phyloP scores from a whole-genome alignment of 1,140 invertebrate genomes.

The Micrasema longulum region DNA sequence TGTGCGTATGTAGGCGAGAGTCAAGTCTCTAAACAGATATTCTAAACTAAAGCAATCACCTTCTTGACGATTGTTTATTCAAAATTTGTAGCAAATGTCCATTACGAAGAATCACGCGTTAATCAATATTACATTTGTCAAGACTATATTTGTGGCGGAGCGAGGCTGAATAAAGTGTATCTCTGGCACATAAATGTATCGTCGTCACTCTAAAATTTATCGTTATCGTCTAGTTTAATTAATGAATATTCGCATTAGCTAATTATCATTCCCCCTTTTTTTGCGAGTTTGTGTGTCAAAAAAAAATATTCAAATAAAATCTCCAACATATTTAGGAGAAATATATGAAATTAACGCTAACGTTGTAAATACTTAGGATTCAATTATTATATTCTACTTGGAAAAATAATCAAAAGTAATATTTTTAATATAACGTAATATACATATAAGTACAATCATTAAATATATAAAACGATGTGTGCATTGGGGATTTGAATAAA shows the following conservation, averaged over 20 bases:
- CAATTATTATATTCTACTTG: constrained; percentile 33
- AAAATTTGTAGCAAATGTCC: constrained; percentile 15
- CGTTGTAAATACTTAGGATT: constrained; percentile 30
- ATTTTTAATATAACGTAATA: constrained; percentile 37
- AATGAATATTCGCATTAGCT: constrained; percentile 35
- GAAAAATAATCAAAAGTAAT: constrained; percentile 42
- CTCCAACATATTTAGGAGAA: constrained; percentile 8
- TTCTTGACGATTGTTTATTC: constrained; percentile 47
- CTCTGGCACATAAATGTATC: neutral
- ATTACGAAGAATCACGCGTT: constrained; percentile 21
- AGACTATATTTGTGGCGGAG: too few relatives aligned
- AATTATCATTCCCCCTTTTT: constrained; percentile 29
- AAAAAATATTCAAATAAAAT: constrained; percentile 16
- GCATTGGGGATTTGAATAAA: too few relatives aligned
- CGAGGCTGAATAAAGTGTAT: too few relatives aligned
- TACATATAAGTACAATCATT: constrained; percentile 46
- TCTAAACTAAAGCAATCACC: constrained; percentile 54
- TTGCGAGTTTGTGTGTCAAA: constrained; percentile 44
- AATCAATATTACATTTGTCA: too few relatives aligned
- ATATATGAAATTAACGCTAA: constrained; percentile 36
- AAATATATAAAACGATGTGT: neutral
- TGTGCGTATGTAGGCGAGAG: neutral
- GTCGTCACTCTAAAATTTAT: neutral
- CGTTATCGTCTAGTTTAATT: constrained; percentile 15
- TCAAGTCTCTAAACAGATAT: constrained; percentile 50